A percentile compares a stretch with the other conserved stretches of the same genome.
Conservation (phyloP, 2,797 vertebrate genomes). For the Perodicticus potto region DNA sequence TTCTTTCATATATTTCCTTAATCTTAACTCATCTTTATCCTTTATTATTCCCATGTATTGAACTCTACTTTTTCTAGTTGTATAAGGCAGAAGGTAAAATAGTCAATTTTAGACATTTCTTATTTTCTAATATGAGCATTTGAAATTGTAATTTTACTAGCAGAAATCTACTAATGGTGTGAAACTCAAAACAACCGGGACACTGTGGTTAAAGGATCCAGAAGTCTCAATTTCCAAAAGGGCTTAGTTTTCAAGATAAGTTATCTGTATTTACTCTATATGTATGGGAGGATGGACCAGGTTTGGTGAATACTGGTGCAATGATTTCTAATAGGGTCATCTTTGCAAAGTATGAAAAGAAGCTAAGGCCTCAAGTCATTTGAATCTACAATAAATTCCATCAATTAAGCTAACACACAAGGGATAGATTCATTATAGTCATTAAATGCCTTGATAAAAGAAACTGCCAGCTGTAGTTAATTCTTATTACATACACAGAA, state of each 20-base stretch:
- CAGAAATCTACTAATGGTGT: not conserved
- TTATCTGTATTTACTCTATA: not conserved
- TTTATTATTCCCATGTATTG: not conserved
- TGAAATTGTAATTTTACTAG: not conserved
- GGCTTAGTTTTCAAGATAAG: not conserved
- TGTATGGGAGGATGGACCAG: not conserved
- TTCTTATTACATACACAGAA: not conserved
- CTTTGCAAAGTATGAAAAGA: not conserved
- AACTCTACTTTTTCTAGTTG: not conserved
- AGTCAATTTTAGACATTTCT: not conserved
- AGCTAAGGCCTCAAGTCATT: not conserved
- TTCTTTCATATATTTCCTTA: not conserved
- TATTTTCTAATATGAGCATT: not conserved
- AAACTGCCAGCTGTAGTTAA: not conserved
- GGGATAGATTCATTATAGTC: not conserved
- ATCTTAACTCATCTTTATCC: not conserved
- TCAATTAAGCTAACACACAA: not conserved
- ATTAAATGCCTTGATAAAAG: not conserved
- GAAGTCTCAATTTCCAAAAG: not conserved
- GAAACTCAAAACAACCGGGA: not conserved
- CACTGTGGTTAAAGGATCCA: not conserved
- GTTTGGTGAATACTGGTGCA: not conserved
- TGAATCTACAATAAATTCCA: not conserved
- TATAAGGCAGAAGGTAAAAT: not conserved
- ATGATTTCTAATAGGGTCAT: not conserved